A percentile compares a stretch with the other conserved stretches of the same genome.
phyloP scores from a whole-genome alignment of 2,888 invertebrate genomes.

The Cactoblastis cactorum region DNA sequence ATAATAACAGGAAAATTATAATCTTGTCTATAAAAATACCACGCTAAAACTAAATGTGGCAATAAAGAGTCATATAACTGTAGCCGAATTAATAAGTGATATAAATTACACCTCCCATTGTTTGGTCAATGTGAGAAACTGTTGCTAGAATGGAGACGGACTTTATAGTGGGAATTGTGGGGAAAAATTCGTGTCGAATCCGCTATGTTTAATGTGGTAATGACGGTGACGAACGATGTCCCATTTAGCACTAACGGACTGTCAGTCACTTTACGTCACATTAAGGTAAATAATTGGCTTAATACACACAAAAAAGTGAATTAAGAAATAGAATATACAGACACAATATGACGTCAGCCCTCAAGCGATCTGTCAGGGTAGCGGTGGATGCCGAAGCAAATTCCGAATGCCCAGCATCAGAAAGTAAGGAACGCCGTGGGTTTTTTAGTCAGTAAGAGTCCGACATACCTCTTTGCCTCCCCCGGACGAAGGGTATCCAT shows the following conservation, averaged over 20 bases:
- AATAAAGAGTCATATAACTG: slow-evolving; percentile 27
- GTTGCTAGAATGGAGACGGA: slow-evolving; percentile 29
- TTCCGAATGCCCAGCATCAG: too few relatives aligned
- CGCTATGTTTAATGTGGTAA: slow-evolving; percentile 28
- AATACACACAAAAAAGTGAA: not conserved
- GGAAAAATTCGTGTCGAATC: slow-evolving; percentile 33
- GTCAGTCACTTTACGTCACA: not conserved
- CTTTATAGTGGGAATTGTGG: slow-evolving; percentile 31
- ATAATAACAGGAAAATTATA: not conserved
- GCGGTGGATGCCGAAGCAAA: too few relatives aligned
- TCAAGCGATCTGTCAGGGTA: too few relatives aligned
- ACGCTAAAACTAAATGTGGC: not conserved
- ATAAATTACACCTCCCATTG: slow-evolving; percentile 59
- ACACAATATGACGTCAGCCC: too few relatives aligned
- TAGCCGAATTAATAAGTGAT: slow-evolving; percentile 42
- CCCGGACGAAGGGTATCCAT: too few relatives aligned
- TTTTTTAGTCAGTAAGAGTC: too few relatives aligned
- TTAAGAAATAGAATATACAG: too few relatives aligned
- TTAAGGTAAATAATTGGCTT: not conserved
- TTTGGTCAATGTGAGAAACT: slow-evolving; percentile 35
- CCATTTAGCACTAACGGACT: not conserved
- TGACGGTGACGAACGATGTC: slow-evolving; percentile 2
- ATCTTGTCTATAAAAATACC: not conserved
- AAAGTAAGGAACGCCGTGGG: too few relatives aligned
- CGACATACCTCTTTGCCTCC: too few relatives aligned